Percentiles rank a stretch among this genome's conserved stretches.
phyloP scores from a whole-genome alignment of 2,113 vertebrate genomes.

The Columba janthina region DNA sequence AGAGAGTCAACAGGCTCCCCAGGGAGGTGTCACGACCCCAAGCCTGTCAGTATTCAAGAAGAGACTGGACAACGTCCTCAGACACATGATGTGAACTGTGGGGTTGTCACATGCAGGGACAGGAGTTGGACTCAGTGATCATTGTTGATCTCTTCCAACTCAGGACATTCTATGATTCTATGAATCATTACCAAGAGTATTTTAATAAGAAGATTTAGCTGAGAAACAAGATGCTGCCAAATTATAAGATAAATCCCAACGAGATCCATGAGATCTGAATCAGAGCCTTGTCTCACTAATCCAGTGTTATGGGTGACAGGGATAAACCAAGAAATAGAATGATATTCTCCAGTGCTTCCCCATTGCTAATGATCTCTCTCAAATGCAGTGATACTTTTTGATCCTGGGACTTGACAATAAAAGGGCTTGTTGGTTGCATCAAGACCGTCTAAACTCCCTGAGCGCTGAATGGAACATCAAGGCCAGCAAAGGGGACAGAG shows the following conservation, averaged over 20 bases:
- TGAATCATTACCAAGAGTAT: not conserved
- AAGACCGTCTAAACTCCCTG: not conserved
- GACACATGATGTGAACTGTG: too few species aligned
- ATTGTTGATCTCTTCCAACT: too few species aligned
- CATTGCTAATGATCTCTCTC: not conserved
- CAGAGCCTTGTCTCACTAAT: not conserved
- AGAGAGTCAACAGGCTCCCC: not conserved
- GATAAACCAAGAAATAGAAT: not conserved
- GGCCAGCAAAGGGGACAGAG: not conserved
- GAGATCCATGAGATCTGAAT: not conserved
- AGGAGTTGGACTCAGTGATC: too few species aligned
- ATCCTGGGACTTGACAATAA: not conserved
- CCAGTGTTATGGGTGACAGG: not conserved
- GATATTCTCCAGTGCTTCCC: not conserved
- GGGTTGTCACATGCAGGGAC: too few species aligned
- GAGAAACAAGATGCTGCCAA: not conserved
- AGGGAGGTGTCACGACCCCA: too few species aligned
- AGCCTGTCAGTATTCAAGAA: too few species aligned
- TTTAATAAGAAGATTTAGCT: not conserved
- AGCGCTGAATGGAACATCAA: not conserved
- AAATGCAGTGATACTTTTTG: not conserved
- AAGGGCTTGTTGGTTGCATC: not conserved
- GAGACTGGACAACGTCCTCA: too few species aligned
- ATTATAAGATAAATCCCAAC: not conserved
- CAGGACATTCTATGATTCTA: too few species aligned